Conservation (phyloP, 2,113 vertebrate genomes). For the Gracilinanus agilis region DNA sequence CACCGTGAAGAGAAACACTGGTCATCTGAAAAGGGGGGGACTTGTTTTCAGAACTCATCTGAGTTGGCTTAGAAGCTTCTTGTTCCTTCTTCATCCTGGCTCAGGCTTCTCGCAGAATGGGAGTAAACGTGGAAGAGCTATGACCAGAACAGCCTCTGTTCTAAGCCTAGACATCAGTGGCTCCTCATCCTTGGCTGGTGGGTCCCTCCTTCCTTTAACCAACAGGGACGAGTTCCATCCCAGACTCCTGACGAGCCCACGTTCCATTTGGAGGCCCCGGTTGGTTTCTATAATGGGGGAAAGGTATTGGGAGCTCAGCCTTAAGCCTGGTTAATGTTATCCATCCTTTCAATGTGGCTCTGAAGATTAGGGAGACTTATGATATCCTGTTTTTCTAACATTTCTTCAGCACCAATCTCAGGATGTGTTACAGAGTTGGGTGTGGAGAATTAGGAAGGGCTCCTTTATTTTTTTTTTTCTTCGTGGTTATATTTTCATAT, state of each 20-base stretch:
- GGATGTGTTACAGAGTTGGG: neutral
- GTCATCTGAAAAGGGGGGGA: neutral
- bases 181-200: neutral
- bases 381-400: neutral
- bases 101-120: slow-evolving; percentile 23
- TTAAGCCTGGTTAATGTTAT: slow-evolving; percentile 12
- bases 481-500: neutral
- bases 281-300: neutral
- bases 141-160: neutral
- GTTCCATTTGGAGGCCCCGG: slow-evolving; percentile 37
- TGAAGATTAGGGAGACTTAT: neutral
- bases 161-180: neutral
- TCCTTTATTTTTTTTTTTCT: neutral
- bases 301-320: neutral
- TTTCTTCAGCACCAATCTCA: neutral
- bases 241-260: neutral
- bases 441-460: neutral
- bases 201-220: neutral
- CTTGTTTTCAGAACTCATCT: neutral
- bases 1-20: neutral
- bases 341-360: slow-evolving; percentile 26
- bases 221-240: neutral
- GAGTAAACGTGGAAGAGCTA: slow-evolving; percentile 23
- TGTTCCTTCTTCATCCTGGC: neutral
- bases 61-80: neutral